Base-by-base conservation (phyloP, 1,140 invertebrate species). In the Nixonia krombeini region DNA sequence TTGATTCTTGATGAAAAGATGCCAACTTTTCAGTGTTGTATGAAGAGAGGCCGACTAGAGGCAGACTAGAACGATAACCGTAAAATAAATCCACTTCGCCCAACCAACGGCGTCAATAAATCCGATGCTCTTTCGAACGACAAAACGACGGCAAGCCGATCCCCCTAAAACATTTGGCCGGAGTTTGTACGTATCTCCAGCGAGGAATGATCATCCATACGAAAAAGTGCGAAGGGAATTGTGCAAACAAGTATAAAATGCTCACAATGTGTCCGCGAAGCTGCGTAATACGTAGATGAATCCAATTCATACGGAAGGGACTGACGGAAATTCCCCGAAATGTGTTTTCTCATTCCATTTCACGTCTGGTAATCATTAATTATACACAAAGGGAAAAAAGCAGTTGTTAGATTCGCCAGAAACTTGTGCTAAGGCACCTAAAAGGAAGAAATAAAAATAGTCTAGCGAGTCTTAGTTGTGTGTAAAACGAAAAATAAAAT, bases 241-340 rank as follows among this genome's bases (percentile, higher is more conserved):
- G 82, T 83, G 80, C 82, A 85, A 85, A 84, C 74, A 81, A 78
- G 81, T 82, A 85, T 83, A 80, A 84, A 84, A 85, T 83, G 55
- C 62, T 66, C 59, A 84, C 82, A 85, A 84, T 84, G 81, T 82
- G 79, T 75, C 73, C 78, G 75, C 61, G 76, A 74, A 74, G 65
- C 76, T 80, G 80, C 57, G 47, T 82, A 83, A 83, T 81, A 73
- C 49, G 63, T 38, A 46, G 66, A 68, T 61, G 58, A 68, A 72
- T 67, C 58, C 38, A 23, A 37, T 15, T 29, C 21, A 50, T 46
- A 21, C 53, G 37, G 8, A 38, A 52, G 23, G 44, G 41, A 31
- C 15, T 9, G 29, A 35, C 10, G 23, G 37, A 35, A 35, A 35
- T 35, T 13, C n/a, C 13, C 33, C 2, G n/a, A 13, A 35, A 13